Evolutionary conservation across 2,113 vertebrate genomes (phyloP), one percentile per base, ranked within the genome.

Genomic region (Oenanthe oenanthe): DNA sequence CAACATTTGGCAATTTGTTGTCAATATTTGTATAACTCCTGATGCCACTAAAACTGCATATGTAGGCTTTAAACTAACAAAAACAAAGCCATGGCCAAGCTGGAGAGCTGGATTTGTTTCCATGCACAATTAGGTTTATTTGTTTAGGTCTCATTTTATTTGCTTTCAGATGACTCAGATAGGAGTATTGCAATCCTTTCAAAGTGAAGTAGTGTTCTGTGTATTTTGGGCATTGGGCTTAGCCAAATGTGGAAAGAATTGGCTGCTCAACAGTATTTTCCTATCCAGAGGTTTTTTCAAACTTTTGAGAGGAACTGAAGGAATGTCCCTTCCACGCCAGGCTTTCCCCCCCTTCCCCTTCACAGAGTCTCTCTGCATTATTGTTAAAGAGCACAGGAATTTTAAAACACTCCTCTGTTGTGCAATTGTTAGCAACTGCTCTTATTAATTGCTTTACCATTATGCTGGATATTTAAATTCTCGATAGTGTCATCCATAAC

Each of bases 141-240:
- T 98, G 98, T 98, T 98, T 98, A 98, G 97, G 97, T 97, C 96
- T 97, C 97, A 96, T 97, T 98, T 97, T 97, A 97, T 98, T 98
- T 98, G 98, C 96, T 97, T 98, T 98, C 94, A 95, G 97, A 98
- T 98, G 98, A 98, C 97, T 98, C 98, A 98, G 97, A 98, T 97
- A 98, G 97, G 96, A 97, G 96, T 97, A 95, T 95, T 95, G 97
- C 96, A 97, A 97, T 96, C 97, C 95, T 97, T 98, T 98, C 97
- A 97, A 97, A 97, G 96, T 58, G 57, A 95, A 97, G 97, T 95
- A 95, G 95, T 96, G 95, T 89, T 97, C 85, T 98, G 96, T 98
- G 97, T 97, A 97, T 98, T 98, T 97, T 95, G 95, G 96, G 97
- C 88, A 95, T 45, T 75, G 51, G 78, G 81, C 93, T 96, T 88